phyloP scores from a whole-genome alignment of 2,113 vertebrate species.

The Podarcis cretensis region DNA sequence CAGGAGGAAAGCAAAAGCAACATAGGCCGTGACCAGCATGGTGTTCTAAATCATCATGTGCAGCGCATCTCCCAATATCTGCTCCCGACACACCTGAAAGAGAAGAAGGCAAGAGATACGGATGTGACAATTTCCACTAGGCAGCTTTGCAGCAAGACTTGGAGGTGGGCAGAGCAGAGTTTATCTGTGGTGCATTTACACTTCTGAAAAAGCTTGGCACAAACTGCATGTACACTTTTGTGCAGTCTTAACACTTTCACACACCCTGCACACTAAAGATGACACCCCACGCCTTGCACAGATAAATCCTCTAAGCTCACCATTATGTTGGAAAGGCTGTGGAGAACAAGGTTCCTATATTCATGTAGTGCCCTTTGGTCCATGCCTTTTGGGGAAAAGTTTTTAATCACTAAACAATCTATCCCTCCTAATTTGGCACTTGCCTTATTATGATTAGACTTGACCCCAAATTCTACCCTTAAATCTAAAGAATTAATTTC shows the following conservation, averaged over 20 bases:
- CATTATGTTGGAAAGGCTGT: no score
- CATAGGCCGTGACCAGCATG: slow-evolving; percentile 89
- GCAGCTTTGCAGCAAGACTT: neutral
- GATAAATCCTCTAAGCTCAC: no score
- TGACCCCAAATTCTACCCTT: no score
- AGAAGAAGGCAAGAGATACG: neutral
- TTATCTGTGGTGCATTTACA: neutral
- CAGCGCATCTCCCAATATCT: slow-evolving; percentile 33
- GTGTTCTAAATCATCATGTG: slow-evolving; percentile 43
- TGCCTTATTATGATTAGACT: no score
- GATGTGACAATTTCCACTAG: neutral
- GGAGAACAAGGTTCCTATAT: no score
- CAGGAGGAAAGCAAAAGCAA: slow-evolving; percentile 81
- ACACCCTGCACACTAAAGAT: neutral
- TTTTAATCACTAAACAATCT: no score
- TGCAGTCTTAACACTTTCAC: neutral
- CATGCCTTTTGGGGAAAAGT: no score
- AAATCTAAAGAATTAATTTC: no score
- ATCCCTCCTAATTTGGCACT: no score
- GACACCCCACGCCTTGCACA: neutral
- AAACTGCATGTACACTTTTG: neutral
- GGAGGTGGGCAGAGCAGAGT: neutral
- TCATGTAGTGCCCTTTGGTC: no score
- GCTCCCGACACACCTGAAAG: slow-evolving; percentile 16
- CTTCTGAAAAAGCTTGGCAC: neutral